Evolutionary conservation across 2,113 vertebrate species (phyloP).

Genomic region (Sinocyclocheilus maitianheensis): DNA sequence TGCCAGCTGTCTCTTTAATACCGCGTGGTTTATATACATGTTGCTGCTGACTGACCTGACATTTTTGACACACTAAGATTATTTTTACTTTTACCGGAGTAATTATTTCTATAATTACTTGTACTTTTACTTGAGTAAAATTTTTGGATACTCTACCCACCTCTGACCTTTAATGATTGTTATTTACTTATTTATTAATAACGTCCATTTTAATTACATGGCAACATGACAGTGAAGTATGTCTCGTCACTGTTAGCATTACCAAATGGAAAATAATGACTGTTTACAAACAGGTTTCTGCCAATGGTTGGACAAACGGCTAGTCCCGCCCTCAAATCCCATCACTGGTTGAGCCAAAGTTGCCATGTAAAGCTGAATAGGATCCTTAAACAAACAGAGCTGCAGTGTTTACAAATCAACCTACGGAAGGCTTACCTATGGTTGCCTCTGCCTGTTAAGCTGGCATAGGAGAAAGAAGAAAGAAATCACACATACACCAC

Average conservation of each 20-base stretch:
- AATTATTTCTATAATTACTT: no score
- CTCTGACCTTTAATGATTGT: no score
- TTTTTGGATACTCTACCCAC: no score
- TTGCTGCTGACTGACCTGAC: no score
- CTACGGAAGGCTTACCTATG: neutral
- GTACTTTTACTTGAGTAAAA: no score
- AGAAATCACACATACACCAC: neutral
- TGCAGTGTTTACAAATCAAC: neutral
- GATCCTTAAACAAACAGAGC: neutral
- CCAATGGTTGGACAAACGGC: neutral
- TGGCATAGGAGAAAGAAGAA: neutral
- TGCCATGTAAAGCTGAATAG: neutral
- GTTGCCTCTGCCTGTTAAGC: neutral
- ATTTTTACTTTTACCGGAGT: no score
- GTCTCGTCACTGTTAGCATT: neutral
- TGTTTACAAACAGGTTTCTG: neutral
- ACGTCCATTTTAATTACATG: neutral
- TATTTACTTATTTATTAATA: no score
- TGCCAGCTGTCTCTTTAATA: no score
- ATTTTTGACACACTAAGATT: no score
- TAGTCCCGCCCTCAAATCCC: neutral
- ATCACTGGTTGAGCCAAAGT: neutral
- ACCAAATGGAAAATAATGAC: no score
- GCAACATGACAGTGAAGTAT: neutral
- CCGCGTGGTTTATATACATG: no score